Base-by-base conservation (phyloP, 2,113 vertebrate species). In the Rutilus rutilus region DNA sequence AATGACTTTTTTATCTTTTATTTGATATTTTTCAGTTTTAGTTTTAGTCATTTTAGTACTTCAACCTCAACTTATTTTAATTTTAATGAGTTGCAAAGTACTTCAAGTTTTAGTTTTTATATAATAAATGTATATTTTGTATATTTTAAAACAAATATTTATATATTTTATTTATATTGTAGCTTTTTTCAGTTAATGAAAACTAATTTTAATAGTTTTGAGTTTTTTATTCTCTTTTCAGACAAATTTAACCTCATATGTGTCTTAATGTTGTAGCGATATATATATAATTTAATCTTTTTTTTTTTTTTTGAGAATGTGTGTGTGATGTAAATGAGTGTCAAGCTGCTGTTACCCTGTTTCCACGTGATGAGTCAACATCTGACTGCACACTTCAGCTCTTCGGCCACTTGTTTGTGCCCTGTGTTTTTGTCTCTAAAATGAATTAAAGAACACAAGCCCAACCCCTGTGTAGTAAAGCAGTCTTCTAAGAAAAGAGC, bases 361-460 rank as follows among this genome's bases (percentile, higher is more conserved):
- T 83, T 81, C 60, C 86, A 60, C 73, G 27, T 76, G 6, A 50
- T 60, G 76, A 25, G 27, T 78, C 76, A 84, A 84, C 75, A 74
- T 42, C 82, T 84, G 62, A 52, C 81, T 74, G 75, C 42, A 87
- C 54, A 52, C 69, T 71, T 71, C 33, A 71, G 67, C 33, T 71
- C 54, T 39, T 39, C 59, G 14, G 19, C 14, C 78, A 33, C 78
- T 57, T 42, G 27, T 36, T 23, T 33, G 21, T 30, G 50, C 33
- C 23, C 27, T n/a, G 67, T 75, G 10, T 52, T 52, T 74, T 82
- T 75, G 27, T 42, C 21, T 71, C 19, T 9, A 71, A 23, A 71
- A 71, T 42, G 36, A 71, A 71, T 71, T 23, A 42, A 71, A n/a
- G 36, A 42, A 71, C 67, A 23, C 9, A 12, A 42, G 67, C 33